phyloP scores from a whole-genome alignment of 2,888 invertebrate species.

The Tridacna gigas region DNA sequence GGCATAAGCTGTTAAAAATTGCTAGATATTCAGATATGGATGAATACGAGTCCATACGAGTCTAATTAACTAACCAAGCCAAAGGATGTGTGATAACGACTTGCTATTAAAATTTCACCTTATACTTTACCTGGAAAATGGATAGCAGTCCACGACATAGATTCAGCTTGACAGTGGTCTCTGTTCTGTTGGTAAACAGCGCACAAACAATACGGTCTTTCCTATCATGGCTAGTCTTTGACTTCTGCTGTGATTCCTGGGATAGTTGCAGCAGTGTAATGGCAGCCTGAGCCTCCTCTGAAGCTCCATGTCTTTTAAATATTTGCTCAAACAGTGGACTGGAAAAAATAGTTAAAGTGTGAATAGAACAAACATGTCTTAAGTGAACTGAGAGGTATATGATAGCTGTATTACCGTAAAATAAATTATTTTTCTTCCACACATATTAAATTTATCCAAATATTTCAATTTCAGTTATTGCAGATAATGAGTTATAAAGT shows the following conservation, averaged over 20 bases:
- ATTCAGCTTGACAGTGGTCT: slow-evolving; percentile 12
- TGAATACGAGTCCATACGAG: not conserved
- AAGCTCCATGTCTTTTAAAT: slow-evolving; percentile 21
- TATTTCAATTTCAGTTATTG: no score
- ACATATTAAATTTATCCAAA: no score
- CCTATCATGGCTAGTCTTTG: slow-evolving; percentile 32
- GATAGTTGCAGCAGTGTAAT: slow-evolving; percentile 30
- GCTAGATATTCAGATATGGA: not conserved
- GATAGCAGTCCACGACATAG: slow-evolving; percentile 30
- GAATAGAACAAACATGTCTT: no score
- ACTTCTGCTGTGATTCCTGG: slow-evolving; percentile 37
- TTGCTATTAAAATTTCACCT: slow-evolving; percentile 9
- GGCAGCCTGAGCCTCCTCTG: slow-evolving; percentile 43
- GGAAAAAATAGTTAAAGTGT: not conserved
- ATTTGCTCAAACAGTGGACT: slow-evolving; percentile 25
- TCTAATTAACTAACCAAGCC: not conserved
- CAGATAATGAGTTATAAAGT: no score
- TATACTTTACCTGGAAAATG: slow-evolving; percentile 4
- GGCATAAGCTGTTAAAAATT: no score
- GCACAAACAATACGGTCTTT: slow-evolving; percentile 27
- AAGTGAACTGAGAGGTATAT: no score
- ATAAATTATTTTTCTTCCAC: no score
- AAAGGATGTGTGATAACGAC: slow-evolving; percentile 20
- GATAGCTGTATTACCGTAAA: no score
- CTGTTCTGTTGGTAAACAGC: slow-evolving; percentile 27